These are phyloP conservation scores for Euplagia quadripunctaria DNA, from an alignment of 2,888 invertebrate genomes.

Conservation along the genomic window DNA sequence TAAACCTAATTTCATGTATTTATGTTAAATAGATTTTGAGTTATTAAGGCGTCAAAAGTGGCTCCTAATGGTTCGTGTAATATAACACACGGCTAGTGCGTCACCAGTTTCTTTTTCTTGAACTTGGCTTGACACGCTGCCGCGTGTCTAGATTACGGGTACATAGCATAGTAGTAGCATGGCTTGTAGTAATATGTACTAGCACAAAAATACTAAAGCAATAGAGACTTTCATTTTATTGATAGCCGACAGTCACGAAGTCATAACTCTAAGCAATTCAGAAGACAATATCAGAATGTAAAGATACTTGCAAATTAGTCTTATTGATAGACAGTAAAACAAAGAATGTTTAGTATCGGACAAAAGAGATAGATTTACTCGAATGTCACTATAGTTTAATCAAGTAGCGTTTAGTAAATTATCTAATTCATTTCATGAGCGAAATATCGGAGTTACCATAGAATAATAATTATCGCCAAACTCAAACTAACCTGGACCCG, in stretches of 20 bases:
- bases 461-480: not conserved
- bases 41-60: no score
- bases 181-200: no score
- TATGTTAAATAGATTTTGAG: no score
- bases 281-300: not conserved
- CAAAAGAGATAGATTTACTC: not conserved
- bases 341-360: not conserved
- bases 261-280: not conserved
- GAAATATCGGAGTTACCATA: not conserved
- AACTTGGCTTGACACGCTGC: no score
- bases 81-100: no score
- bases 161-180: no score
- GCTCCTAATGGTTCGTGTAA: no score
- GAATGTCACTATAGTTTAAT: not conserved
- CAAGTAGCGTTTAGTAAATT: not conserved
- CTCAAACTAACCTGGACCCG: not conserved
- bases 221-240: not conserved
- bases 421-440: not conserved
- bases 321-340: not conserved
- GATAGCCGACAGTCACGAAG: not conserved
- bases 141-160: no score
- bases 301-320: not conserved
- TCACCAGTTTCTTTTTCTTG: no score
- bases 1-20: no score
- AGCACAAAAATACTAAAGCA: not conserved